Conservation (phyloP, 2,797 vertebrate genomes). For the Coranthus polyacanthus region DNA sequence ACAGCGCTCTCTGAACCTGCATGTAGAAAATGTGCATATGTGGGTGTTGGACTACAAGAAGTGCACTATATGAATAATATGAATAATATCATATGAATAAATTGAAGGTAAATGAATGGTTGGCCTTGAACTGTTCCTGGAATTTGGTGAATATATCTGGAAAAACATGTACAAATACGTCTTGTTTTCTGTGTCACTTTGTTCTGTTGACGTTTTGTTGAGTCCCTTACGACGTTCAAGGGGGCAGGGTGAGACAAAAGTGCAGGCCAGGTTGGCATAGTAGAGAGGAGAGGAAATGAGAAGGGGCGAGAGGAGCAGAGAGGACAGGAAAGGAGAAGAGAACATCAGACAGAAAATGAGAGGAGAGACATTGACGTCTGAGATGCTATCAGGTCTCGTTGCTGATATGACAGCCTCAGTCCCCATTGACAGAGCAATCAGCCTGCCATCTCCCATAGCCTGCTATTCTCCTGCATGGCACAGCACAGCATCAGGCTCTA, state of each 20-base stretch:
- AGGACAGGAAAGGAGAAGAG: constrained; percentile 63
- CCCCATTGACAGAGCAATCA: constrained; percentile 76
- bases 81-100: too few species aligned
- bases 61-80: too few species aligned
- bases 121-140: too few species aligned
- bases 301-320: constrained; percentile 32
- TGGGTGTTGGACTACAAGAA: too few species aligned
- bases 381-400: constrained; percentile 78
- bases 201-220: background rate
- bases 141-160: too few species aligned
- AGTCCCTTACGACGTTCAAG: background rate
- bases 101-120: too few species aligned
- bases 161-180: too few species aligned
- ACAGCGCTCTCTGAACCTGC: too few species aligned
- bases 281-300: constrained; percentile 56
- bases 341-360: constrained; percentile 71
- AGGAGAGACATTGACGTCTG: constrained; percentile 76
- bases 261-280: constrained; percentile 17
- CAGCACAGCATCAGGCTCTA: constrained; percentile 57
- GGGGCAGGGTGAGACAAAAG: constrained; percentile 26
- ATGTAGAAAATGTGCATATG: too few species aligned
- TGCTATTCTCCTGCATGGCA: constrained; percentile 61
- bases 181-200: background rate
- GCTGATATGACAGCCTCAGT: constrained; percentile 78
- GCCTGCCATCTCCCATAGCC: constrained; percentile 74